These are phyloP conservation scores for Bambusicola thoracicus DNA, from an alignment of 2,113 vertebrate genomes.

Conservation along the genomic window DNA sequence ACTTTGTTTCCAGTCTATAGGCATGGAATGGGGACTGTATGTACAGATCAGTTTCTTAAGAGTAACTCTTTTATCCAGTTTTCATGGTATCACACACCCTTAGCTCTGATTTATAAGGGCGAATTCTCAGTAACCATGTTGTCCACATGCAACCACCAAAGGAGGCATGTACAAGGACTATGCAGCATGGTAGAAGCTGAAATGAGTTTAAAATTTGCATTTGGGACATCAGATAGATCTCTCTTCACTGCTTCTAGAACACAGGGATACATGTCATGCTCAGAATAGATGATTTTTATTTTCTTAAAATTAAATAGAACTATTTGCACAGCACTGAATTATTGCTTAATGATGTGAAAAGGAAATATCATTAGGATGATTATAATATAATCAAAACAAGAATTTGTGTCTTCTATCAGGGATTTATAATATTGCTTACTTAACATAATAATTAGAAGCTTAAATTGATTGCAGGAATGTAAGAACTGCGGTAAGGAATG, in stretches of 20 bases:
- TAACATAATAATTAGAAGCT: neutral
- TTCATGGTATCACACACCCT: neutral
- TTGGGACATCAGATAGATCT: neutral
- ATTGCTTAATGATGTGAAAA: conserved; percentile 8
- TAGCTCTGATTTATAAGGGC: neutral
- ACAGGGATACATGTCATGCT: neutral
- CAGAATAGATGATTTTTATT: neutral
- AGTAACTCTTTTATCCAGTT: neutral
- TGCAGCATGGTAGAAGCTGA: rapidly evolving
- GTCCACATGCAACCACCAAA: neutral
- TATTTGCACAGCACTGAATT: neutral
- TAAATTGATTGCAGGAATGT: neutral
- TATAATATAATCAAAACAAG: neutral
- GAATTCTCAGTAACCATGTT: neutral
- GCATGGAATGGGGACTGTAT: neutral
- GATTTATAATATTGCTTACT: neutral
- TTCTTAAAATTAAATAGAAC: neutral
- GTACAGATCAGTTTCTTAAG: neutral
- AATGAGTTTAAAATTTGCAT: neutral
- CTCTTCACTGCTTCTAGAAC: neutral
- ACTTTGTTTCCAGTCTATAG: neutral
- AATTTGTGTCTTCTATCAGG: neutral
- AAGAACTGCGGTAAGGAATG: neutral
- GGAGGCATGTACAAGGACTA: neutral
- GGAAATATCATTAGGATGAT: conserved; percentile 1